phyloP scores from a whole-genome alignment of 2,888 invertebrate genomes.

The Ariolimax columbianus region DNA sequence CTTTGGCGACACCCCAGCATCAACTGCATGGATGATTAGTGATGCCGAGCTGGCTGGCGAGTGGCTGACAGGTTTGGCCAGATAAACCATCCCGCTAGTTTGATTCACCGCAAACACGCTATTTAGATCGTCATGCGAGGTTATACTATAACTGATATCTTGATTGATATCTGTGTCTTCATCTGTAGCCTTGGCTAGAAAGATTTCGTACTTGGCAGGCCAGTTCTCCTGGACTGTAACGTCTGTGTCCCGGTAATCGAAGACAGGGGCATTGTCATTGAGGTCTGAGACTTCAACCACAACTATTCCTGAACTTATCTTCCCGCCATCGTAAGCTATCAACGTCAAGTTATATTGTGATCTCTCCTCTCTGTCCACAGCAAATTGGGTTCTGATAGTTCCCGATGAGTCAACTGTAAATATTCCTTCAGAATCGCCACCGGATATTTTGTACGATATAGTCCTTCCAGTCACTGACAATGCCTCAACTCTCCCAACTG shows the following conservation, averaged over 20 bases:
- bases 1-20: constrained; percentile 65
- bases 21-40: constrained; percentile 67
- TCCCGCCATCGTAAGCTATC: constrained; percentile 87
- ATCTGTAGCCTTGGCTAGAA: constrained; percentile 91
- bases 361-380: constrained; percentile 90
- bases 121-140: constrained; percentile 83
- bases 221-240: constrained; percentile 91
- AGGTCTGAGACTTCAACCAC: constrained; percentile 90
- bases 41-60: constrained; percentile 51
- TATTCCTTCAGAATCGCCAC: constrained; percentile 87
- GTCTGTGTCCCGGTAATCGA: constrained; percentile 76
- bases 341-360: constrained; percentile 88
- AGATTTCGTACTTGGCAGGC: constrained; percentile 95
- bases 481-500: constrained; percentile 86
- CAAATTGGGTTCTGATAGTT: constrained; percentile 86
- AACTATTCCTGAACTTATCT: constrained; percentile 88
- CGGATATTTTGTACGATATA: constrained; percentile 82
- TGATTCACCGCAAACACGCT: constrained; percentile 90
- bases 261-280: constrained; percentile 92
- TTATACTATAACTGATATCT: constrained; percentile 88
- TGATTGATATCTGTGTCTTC: constrained; percentile 93
- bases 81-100: constrained; percentile 91
- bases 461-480: constrained; percentile 52
- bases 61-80: constrained; percentile 84
- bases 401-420: constrained; percentile 91